Evolutionary conservation across 2,797 vertebrate species (phyloP).

Genomic region (Microtus agrestis): DNA sequence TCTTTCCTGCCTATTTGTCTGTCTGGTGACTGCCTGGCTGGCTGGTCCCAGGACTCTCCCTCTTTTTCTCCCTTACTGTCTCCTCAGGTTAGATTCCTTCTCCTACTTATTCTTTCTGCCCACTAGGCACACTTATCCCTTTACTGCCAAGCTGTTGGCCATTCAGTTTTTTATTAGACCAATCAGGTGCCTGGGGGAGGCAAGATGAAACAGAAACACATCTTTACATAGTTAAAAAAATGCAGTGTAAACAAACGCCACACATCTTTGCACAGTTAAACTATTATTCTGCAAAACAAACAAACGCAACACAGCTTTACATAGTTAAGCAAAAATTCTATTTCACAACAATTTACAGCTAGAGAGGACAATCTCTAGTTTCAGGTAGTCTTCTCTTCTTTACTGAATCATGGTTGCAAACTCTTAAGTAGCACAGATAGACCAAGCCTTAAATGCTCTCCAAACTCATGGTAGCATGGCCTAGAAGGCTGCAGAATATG

Average conservation of each 20-base stretch:
- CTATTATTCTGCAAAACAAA: neutral
- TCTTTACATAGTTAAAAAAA: neutral
- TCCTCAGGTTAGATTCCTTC: neutral
- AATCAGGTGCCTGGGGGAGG: neutral
- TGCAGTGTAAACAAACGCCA: neutral
- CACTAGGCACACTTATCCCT: neutral
- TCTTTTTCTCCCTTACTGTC: neutral
- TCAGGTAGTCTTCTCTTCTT: neutral
- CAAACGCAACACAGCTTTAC: neutral
- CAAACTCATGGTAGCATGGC: neutral
- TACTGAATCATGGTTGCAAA: neutral
- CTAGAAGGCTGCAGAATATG: neutral
- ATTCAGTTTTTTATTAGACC: neutral
- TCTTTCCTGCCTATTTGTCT: neutral
- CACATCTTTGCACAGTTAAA: neutral
- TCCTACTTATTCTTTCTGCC: neutral
- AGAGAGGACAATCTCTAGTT: neutral
- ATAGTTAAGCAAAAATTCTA: neutral
- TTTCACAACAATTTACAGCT: neutral
- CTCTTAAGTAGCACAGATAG: neutral
- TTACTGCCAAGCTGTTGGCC: neutral
- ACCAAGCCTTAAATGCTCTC: neutral
- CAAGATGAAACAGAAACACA: neutral
- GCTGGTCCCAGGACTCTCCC: neutral
- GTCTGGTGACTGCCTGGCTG: neutral